A percentile compares a stretch with the other conserved stretches of the same genome.
These are phyloP conservation scores for Myotis lucifugus DNA, from an alignment of 2,113 vertebrate species.

Conservation along the genomic window DNA sequence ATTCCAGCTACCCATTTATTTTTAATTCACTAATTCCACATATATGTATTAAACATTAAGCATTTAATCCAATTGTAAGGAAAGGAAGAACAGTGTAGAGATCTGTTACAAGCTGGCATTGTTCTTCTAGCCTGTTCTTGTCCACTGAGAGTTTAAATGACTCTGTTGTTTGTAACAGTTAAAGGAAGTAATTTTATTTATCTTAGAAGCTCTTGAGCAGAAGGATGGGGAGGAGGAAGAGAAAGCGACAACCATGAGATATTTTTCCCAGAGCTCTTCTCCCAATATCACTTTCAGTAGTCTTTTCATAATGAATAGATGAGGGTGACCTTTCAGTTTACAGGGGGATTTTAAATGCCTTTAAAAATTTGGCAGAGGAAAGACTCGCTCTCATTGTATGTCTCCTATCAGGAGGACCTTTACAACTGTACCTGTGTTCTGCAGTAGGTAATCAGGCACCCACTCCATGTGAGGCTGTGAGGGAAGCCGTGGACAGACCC, in stretches of 20 bases:
- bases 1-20: neutral
- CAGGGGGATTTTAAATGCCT: neutral
- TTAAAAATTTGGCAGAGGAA: neutral
- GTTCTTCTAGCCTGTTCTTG: neutral
- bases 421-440: neutral
- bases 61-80: neutral
- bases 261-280: neutral
- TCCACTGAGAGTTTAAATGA: neutral
- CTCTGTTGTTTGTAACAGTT: neutral
- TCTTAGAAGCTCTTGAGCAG: neutral
- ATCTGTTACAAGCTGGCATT: neutral
- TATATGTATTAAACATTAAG: neutral
- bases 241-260: neutral
- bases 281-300: neutral
- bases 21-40: neutral
- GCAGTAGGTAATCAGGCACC: no score
- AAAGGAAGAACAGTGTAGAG: neutral
- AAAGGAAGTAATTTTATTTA: conserved; percentile 20
- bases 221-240: neutral
- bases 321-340: neutral
- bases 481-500: neutral
- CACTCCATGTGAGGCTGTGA: accelerated
- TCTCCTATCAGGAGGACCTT: neutral
- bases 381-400: accelerated
- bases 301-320: neutral